A percentile compares a stretch with the other conserved stretches of the same genome.
These are phyloP conservation scores for Lagocephalus sceleratus DNA, from an alignment of 2,797 vertebrate species.

Conservation along the genomic window DNA sequence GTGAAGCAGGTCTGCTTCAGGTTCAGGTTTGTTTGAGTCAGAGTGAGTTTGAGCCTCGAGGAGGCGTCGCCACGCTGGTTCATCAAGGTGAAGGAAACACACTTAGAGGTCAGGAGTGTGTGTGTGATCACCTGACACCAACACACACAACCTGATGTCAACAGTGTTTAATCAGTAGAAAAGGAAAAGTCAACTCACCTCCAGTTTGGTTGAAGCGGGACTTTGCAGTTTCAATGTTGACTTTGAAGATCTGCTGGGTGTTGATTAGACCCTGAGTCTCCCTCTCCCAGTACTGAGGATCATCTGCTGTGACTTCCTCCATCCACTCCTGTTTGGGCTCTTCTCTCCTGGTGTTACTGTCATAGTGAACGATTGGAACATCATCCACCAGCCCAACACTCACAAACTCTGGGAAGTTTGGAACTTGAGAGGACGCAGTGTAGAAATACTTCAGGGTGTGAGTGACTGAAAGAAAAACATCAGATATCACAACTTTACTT, in stretches of 20 bases:
- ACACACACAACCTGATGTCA: not conserved
- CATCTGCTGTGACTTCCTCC: not conserved
- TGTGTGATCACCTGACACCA: not conserved
- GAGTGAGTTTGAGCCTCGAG: not conserved
- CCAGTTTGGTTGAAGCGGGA: not conserved
- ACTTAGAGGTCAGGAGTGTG: not conserved
- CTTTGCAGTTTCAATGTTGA: not conserved
- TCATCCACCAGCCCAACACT: not conserved
- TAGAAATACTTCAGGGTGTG: not conserved
- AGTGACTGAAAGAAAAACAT: not conserved
- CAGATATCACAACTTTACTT: no score
- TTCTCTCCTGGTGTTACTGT: not conserved
- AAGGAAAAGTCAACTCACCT: not conserved
- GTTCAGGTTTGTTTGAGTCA: not conserved
- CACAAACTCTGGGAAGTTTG: slow-evolving; percentile 2
- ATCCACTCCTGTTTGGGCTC: slow-evolving; percentile 6
- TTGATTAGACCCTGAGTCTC: not conserved
- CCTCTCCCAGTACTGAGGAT: not conserved
- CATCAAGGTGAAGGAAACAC: not conserved
- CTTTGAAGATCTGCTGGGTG: not conserved
- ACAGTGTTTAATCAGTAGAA: not conserved
- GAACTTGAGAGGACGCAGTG: not conserved
- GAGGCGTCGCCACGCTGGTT: not conserved
- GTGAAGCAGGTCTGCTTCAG: not conserved
- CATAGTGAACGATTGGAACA: not conserved